Evolutionary conservation across 2,888 invertebrate species (phyloP).

Genomic region (Diplazon laetatorius): DNA sequence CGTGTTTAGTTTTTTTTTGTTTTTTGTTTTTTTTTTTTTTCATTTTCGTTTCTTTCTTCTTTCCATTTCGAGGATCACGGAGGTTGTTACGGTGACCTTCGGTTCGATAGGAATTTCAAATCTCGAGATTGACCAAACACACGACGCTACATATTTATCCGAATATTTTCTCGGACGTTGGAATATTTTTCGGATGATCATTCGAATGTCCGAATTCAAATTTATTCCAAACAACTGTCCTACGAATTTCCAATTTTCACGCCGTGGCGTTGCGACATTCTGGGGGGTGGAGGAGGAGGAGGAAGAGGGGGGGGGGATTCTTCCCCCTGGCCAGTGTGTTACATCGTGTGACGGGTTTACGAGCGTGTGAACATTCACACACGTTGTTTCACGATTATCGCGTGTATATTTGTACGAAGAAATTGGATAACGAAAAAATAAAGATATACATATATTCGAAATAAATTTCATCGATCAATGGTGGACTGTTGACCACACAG

Average conservation of each 20-base stretch:
- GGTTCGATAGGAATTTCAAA: conserved; percentile 41
- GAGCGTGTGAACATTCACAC: too few relatives aligned
- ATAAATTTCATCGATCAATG: conserved; percentile 5
- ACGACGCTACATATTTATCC: conserved; percentile 18
- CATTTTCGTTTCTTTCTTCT: background rate
- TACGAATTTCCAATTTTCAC: conserved; percentile 14
- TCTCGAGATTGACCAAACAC: too few relatives aligned
- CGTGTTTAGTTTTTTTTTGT: background rate
- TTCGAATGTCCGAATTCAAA: background rate
- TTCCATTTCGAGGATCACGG: conserved; percentile 11
- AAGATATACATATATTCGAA: too few relatives aligned
- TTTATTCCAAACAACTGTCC: conserved; percentile 18
- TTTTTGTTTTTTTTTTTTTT: too few relatives aligned
- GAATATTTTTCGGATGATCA: conserved; percentile 5
- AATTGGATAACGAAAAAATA: too few relatives aligned
- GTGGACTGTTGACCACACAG: background rate
- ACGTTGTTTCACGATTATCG: too few relatives aligned
- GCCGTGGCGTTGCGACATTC: background rate
- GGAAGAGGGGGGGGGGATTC: too few relatives aligned
- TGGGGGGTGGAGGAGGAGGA: too few relatives aligned
- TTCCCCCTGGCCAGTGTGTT: too few relatives aligned
- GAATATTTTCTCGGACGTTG: background rate
- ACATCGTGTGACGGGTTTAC: background rate
- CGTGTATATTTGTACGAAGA: too few relatives aligned
- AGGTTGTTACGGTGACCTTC: background rate